phyloP scores from a whole-genome alignment of 2,888 invertebrate species.

The Ochropleura plecta region DNA sequence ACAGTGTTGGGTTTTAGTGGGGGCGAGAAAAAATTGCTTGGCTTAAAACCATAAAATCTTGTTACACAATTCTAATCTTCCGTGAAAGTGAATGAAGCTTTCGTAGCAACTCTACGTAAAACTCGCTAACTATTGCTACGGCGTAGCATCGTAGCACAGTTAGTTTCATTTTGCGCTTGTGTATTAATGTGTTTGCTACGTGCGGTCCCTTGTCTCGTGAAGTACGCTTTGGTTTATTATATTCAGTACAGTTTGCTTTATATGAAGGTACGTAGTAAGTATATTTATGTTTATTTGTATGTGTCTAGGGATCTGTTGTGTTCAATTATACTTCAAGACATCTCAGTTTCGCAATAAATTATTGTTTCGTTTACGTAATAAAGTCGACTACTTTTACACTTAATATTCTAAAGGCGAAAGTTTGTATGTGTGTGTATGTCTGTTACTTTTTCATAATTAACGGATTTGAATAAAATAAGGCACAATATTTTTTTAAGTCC shows the following conservation, averaged over 20 bases:
- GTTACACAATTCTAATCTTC: constrained; percentile 29
- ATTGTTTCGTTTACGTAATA: neutral
- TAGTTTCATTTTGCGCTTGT: constrained; percentile 40
- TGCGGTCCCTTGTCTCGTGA: constrained; percentile 39
- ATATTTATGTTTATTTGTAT: constrained; percentile 12
- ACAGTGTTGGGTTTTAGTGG: constrained; percentile 24
- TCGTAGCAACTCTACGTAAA: constrained; percentile 38
- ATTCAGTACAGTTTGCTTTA: constrained; percentile 8
- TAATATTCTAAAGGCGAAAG: no score
- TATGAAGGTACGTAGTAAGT: constrained; percentile 1
- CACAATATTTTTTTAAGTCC: no score
- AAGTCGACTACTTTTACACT: no score
- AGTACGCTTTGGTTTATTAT: constrained; percentile 29
- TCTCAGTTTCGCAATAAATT: neutral
- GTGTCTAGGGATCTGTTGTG: neutral
- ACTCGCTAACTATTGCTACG: constrained; percentile 35
- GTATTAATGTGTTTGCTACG: constrained; percentile 45
- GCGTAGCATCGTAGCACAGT: constrained; percentile 40
- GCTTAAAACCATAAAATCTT: constrained; percentile 24
- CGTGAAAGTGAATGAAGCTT: constrained; percentile 13
- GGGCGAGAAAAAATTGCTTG: constrained; percentile 28
- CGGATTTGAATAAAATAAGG: no score
- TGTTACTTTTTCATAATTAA: neutral
- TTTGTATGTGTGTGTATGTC: neutral
- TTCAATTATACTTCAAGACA: constrained; percentile 14